These are phyloP conservation scores for Drosophila pectinifera DNA, from an alignment of 1,140 invertebrate genomes.

Conservation along the genomic window DNA sequence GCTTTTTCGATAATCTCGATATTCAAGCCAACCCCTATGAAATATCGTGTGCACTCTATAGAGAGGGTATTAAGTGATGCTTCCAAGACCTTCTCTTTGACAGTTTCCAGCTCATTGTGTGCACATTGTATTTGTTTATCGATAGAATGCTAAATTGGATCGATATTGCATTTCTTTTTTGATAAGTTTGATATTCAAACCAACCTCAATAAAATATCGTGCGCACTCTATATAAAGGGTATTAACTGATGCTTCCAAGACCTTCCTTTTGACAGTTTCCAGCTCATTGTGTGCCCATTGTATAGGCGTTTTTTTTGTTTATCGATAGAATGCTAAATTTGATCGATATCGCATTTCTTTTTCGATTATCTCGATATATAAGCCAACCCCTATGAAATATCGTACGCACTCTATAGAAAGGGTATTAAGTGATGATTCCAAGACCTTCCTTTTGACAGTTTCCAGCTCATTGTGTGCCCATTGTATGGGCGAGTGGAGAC, in stretches of 20 bases:
- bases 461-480: conserved; percentile 45
- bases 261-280: no score
- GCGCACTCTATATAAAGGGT: neutral
- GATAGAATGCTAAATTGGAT: neutral
- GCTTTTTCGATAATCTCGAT: neutral
- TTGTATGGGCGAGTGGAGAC: conserved; percentile 37
- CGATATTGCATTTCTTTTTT: neutral
- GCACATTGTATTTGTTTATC: neutral
- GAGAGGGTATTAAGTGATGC: neutral
- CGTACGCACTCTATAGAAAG: neutral
- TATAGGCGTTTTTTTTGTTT: conserved; percentile 2
- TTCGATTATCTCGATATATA: neutral
- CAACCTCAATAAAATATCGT: neutral
- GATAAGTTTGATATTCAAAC: neutral
- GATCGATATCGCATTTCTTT: neutral
- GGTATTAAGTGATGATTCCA: neutral
- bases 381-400: neutral
- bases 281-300: no score
- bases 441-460: conserved; percentile 26
- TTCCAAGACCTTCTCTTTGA: conserved; percentile 12
- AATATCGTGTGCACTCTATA: neutral
- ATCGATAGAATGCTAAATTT: neutral
- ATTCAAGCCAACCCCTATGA: neutral
- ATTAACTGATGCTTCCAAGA: conserved; percentile 2
- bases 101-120: no score